These are phyloP conservation scores for Apostichopus leukothele DNA, from an alignment of 53 echinoderm and acorn worm species.

Conservation along the genomic window DNA sequence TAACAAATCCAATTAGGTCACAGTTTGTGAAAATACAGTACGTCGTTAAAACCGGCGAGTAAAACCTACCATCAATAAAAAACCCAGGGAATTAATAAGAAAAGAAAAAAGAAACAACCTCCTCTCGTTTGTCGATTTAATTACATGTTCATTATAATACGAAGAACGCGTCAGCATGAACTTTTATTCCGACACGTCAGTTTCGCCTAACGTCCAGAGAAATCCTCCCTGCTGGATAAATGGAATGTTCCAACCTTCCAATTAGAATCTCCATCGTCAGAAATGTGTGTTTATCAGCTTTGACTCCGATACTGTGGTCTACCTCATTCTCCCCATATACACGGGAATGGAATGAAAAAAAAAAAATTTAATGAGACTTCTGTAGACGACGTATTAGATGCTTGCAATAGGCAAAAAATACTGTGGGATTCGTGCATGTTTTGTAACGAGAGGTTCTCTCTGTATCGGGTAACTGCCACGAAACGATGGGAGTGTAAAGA, in stretches of 20 bases:
- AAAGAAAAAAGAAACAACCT: too few species aligned
- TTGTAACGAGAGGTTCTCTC: slow-evolving; percentile 2
- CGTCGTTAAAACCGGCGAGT: too few species aligned
- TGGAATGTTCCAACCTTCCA: slow-evolving; percentile 12
- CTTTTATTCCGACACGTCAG: too few species aligned
- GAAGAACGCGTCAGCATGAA: not conserved
- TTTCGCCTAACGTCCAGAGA: not conserved
- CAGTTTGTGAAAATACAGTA: too few species aligned
- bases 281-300: slow-evolving; percentile 21
- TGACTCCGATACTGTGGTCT: slow-evolving; percentile 22
- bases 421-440: too few species aligned
- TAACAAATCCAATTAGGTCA: too few species aligned
- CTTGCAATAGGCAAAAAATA: not conserved
- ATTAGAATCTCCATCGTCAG: slow-evolving; percentile 39
- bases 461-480: slow-evolving; percentile 1
- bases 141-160: not conserved
- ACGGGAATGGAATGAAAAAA: not conserved
- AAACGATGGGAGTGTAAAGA: slow-evolving; percentile 10
- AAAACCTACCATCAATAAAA: too few species aligned
- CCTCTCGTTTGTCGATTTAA: too few species aligned
- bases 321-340: not conserved
- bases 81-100: too few species aligned
- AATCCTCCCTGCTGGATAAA: not conserved
- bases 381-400: slow-evolving; percentile 26
- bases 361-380: slow-evolving; percentile 19